Evolutionary conservation across 2,113 vertebrate genomes (phyloP).

Genomic region (Myocastor coypus): DNA sequence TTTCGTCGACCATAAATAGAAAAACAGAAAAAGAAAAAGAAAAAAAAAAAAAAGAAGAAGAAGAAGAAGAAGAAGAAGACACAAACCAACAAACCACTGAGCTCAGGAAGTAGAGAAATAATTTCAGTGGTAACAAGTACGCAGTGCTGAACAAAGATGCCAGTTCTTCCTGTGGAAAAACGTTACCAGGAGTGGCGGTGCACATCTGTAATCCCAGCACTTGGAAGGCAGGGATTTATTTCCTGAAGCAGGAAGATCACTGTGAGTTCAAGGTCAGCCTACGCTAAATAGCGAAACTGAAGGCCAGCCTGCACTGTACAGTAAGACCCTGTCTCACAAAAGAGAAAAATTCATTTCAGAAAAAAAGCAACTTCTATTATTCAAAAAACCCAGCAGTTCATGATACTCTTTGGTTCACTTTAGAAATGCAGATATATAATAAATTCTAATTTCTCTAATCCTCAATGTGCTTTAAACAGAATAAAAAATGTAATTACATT

Average conservation of each 20-base stretch:
- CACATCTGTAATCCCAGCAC: neutral
- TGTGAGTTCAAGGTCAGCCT: neutral
- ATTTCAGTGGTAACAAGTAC: conserved; percentile 55
- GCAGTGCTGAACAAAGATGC: conserved; percentile 42
- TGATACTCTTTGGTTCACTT: neutral
- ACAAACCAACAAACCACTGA: conserved; percentile 40
- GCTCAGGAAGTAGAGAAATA: conserved; percentile 61
- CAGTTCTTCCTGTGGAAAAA: conserved; percentile 62
- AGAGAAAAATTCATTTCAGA: conserved; percentile 24
- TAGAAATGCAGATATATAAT: neutral
- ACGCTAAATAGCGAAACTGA: neutral
- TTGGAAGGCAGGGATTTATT: neutral
- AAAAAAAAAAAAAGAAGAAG: neutral
- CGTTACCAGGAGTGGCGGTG: neutral
- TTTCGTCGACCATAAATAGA: conserved; percentile 66
- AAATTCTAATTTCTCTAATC: conserved; percentile 41
- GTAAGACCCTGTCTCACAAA: neutral
- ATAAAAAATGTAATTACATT: conserved; percentile 33
- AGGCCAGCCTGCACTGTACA: neutral
- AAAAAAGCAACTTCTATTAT: neutral
- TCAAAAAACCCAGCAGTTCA: neutral
- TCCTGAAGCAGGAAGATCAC: neutral
- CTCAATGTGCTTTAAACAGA: conserved; percentile 29
- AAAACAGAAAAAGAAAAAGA: neutral
- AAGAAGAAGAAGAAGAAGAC: neutral